Conservation (phyloP, 30 jellyfish, hydroid and myxozoan genomes). For the Pelagia noctiluca region DNA sequence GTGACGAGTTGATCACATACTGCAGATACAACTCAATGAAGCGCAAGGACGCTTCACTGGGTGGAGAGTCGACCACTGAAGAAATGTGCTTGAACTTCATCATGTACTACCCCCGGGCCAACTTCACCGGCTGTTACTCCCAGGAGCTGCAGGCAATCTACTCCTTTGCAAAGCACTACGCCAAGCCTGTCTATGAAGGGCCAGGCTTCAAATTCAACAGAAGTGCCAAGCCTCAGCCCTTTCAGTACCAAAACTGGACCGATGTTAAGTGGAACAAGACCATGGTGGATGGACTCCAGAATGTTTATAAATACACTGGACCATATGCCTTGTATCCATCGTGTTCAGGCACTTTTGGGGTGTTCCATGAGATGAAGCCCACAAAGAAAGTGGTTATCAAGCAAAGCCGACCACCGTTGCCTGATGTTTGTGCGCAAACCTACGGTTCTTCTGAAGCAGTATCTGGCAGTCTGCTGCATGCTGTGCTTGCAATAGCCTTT, state of each 20-base stretch:
- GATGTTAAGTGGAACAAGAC: slow-evolving; percentile 13
- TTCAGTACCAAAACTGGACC: slow-evolving; percentile 13
- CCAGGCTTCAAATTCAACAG: not conserved
- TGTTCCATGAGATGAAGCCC: not conserved
- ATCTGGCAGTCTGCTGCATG: no score
- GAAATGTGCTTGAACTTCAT: slow-evolving; percentile 82
- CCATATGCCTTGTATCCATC: not conserved
- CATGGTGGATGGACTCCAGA: not conserved
- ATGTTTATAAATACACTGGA: not conserved
- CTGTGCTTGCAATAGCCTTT: no score
- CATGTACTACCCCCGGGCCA: slow-evolving; percentile 67
- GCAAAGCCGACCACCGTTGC: no score
- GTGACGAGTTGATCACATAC: slow-evolving; percentile 25
- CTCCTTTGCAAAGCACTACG: not conserved
- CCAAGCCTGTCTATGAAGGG: not conserved
- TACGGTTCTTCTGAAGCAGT: no score
- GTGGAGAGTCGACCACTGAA: slow-evolving; percentile 74
- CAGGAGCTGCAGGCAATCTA: not conserved
- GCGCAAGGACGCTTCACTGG: slow-evolving; percentile 31
- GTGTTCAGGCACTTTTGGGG: not conserved
- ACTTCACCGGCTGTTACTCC: slow-evolving; percentile 38
- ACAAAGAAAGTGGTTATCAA: not conserved
- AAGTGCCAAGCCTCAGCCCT: not conserved
- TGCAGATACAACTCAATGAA: slow-evolving; percentile 30
- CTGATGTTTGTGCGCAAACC: no score